Conservation (phyloP, 2,888 invertebrate genomes). For the Falcaria lacertinaria region DNA sequence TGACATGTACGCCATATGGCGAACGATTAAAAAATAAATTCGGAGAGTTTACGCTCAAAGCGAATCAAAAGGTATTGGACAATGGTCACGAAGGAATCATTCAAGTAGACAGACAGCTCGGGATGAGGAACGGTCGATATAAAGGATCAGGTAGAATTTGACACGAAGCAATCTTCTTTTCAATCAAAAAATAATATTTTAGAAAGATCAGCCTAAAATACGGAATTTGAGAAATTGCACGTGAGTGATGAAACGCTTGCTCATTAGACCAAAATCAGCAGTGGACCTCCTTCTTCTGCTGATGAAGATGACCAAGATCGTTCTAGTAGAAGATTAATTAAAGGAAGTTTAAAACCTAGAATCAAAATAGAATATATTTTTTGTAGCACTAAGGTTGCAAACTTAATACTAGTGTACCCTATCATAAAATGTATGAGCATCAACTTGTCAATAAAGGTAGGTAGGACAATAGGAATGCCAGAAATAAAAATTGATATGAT, state of each 20-base stretch:
- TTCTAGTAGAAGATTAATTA: no score
- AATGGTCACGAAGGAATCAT: conserved; percentile 70
- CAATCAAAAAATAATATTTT: conserved; percentile 35
- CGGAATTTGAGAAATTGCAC: background rate
- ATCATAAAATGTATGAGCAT: no score
- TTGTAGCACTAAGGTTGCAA: no score
- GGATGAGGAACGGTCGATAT: conserved; percentile 54
- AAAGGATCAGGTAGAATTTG: conserved; percentile 67
- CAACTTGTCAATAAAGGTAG: no score
- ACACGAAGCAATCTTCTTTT: conserved; percentile 61
- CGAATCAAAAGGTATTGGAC: conserved; percentile 75
- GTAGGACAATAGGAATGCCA: no score
- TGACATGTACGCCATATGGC: conserved; percentile 52
- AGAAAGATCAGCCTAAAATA: background rate
- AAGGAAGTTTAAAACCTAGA: no score
- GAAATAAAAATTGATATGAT: background rate
- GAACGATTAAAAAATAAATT: conserved; percentile 45
- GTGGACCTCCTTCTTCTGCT: no score
- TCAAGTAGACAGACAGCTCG: conserved; percentile 45
- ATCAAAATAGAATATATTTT: no score
- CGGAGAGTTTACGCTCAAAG: conserved; percentile 40
- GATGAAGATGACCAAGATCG: no score
- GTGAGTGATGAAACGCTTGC: background rate
- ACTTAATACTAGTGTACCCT: no score
- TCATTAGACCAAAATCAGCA: no score